Percentiles rank a stretch among this genome's conserved stretches.
These are phyloP conservation scores for Thereva nobilitata DNA, from an alignment of 2,888 invertebrate species.

Conservation along the genomic window DNA sequence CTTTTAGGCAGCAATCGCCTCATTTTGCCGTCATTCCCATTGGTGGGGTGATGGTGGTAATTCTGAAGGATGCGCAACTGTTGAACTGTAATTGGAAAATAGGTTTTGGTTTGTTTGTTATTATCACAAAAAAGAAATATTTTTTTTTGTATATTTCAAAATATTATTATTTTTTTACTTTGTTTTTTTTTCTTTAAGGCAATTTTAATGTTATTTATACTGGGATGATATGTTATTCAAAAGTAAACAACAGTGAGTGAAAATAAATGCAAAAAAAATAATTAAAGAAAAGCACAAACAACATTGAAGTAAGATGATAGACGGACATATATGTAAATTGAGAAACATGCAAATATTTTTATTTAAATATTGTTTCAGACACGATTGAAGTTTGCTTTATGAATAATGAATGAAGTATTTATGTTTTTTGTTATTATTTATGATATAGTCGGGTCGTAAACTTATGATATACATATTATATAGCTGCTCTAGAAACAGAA, in stretches of 20 bases:
- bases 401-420: too few species aligned
- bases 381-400: too few species aligned
- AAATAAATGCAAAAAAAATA: too few species aligned
- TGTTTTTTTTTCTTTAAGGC: not conserved
- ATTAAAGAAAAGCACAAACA: conserved; percentile 39
- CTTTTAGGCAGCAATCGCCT: conserved; percentile 60
- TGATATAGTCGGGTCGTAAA: too few species aligned
- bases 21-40: conserved; percentile 85
- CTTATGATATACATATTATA: too few species aligned
- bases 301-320: conserved; percentile 17
- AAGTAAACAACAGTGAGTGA: too few species aligned
- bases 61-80: conserved; percentile 97
- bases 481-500: too few species aligned
- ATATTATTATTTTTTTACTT: not conserved
- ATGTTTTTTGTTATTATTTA: too few species aligned
- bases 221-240: too few species aligned
- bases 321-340: not conserved
- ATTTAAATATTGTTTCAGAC: too few species aligned
- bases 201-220: not conserved
- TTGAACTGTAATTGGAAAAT: conserved; percentile 74
- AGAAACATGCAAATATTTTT: too few species aligned
- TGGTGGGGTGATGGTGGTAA: conserved; percentile 97
- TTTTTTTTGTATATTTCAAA: not conserved
- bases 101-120: conserved; percentile 5
- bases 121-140: not conserved